phyloP scores from a whole-genome alignment of 2,888 invertebrate genomes.

The Andrena hattorfiana region DNA sequence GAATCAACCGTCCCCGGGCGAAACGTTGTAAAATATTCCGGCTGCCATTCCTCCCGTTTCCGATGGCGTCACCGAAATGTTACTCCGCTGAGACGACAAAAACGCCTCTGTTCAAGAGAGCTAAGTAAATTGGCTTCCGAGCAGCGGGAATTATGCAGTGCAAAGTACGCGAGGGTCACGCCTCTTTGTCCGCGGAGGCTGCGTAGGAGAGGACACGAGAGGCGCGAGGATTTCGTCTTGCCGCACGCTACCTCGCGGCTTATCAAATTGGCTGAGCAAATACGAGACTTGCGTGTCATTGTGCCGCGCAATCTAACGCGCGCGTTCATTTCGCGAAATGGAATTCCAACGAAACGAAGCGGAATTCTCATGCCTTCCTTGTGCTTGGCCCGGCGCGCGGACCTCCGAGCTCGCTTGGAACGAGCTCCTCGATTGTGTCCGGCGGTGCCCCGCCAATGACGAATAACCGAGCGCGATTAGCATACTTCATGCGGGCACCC shows the following conservation, averaged over 20 bases:
- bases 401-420: constrained; percentile 64
- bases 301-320: background rate
- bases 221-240: no score
- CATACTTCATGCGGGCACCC: constrained; percentile 71
- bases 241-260: background rate
- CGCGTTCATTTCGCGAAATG: background rate
- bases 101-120: background rate
- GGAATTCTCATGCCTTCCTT: constrained; percentile 14
- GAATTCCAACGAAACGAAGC: background rate
- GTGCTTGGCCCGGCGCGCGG: constrained; percentile 42
- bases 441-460: constrained; percentile 57
- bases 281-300: constrained; percentile 2
- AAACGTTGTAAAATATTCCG: constrained; percentile 33
- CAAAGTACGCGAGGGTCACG: constrained; percentile 9
- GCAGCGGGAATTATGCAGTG: constrained; percentile 16
- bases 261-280: constrained; percentile 9
- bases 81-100: background rate
- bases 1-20: background rate
- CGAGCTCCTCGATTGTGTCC: constrained; percentile 62
- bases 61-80: constrained; percentile 7
- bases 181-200: background rate
- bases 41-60: no score
- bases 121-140: background rate
- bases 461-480: constrained; percentile 69
- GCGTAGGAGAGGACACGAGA: background rate